A percentile compares a stretch with the other conserved stretches of the same genome.
phyloP scores from a whole-genome alignment of 2,113 vertebrate genomes.

The Pollachius pollachius region DNA sequence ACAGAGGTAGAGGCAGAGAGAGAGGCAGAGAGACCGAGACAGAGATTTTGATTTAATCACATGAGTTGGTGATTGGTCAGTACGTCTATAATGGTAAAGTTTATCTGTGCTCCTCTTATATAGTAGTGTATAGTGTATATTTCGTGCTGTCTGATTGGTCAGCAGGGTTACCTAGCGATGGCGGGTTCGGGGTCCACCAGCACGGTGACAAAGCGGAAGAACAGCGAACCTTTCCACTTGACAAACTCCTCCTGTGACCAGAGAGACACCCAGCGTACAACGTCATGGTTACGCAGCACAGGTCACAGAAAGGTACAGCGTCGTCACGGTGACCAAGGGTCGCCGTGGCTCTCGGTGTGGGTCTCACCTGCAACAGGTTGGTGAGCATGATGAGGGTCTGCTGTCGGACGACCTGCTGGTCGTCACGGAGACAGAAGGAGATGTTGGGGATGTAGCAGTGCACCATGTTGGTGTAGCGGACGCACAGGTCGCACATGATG shows the following conservation, averaged over 20 bases:
- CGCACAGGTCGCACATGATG: conserved; percentile 88
- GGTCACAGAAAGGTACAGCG: not conserved
- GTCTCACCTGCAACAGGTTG: conserved; percentile 87
- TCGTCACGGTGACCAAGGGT: not conserved
- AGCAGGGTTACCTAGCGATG: conserved; percentile 81
- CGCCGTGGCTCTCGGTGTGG: too few species aligned
- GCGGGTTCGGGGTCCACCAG: conserved; percentile 84
- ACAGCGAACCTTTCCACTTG: conserved; percentile 92
- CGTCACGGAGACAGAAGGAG: conserved; percentile 83
- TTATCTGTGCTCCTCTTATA: too few species aligned
- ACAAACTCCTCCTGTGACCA: conserved; percentile 88
- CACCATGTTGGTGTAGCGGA: conserved; percentile 87
- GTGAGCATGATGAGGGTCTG: conserved; percentile 91
- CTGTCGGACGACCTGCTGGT: conserved; percentile 80
- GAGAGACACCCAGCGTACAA: not conserved
- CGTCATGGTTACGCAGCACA: not conserved
- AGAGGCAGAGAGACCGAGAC: too few species aligned
- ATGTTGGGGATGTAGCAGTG: conserved; percentile 87
- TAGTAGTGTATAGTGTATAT: too few species aligned
- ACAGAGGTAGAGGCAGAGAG: too few species aligned
- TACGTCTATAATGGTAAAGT: too few species aligned
- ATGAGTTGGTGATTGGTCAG: too few species aligned
- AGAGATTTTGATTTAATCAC: too few species aligned
- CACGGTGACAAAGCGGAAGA: conserved; percentile 84
- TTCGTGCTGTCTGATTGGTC: not conserved